Evolutionary conservation across 2,888 invertebrate genomes (phyloP), one percentile per base, ranked within the genome.

Genomic region (Stictocephala bisonia): DNA sequence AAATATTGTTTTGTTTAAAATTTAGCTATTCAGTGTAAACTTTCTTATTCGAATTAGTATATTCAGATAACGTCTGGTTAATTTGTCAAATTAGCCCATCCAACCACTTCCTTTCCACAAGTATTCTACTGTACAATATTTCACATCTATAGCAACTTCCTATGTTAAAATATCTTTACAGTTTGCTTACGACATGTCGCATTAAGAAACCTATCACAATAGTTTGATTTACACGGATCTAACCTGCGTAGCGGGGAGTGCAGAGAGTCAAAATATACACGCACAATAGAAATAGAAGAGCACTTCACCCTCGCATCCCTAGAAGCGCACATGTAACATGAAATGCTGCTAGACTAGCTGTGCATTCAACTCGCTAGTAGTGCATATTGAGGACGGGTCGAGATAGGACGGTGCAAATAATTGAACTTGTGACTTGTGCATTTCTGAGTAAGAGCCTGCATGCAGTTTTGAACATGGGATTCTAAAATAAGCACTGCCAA

Each of bases 371-470:
- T 64, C 26, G 64, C 64, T 64, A 64, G 64, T 26, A n/a, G 44
- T 44, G 44, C 44, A 15, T 44, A 56, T 50, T 50, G 29, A 70
- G 73, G 71, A 75, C 69, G 53, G 71, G 66, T 72, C 71, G 35
- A 75, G 74, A 73, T 50, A 74, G 74, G 74, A 74, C 74, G 74
- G 74, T 74, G 74, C 74, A 68, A 51, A 11, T 68, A 60, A 73
- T 60, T 69, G 73, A 73, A 73, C 58, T 53, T 24, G 58, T 58
- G 60, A 29, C 58, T n/a, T 69, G 50, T 44, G 64, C 18, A 29
- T 70, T 64, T 64, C 64, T 64, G 64, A 64, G 27, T 44, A 13
- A 20, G 60, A 40, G 60, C 60, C 41, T n/a, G 44, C 44, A 41
- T 64, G 64, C 64, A 41, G 15, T 64, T 64, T 40, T 22, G 22